These are phyloP conservation scores for Poecilia velifera DNA, from an alignment of 2,797 vertebrate genomes.

Conservation along the genomic window DNA sequence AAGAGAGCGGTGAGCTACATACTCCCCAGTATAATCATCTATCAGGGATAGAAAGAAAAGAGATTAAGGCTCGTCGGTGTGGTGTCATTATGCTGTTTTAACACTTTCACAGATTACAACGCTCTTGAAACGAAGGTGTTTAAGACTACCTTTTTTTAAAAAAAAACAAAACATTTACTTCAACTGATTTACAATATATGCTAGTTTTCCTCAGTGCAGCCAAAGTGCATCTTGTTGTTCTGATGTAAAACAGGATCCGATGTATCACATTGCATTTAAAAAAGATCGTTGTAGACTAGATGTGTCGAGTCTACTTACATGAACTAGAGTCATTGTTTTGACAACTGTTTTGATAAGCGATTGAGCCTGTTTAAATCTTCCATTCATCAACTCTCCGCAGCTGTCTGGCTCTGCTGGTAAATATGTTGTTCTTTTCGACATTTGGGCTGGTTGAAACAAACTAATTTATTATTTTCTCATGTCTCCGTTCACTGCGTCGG, in stretches of 20 bases:
- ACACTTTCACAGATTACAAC: neutral
- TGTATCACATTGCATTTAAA: neutral
- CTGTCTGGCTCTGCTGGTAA: neutral
- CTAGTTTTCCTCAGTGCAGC: neutral
- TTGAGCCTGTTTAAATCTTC: neutral
- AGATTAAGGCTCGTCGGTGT: neutral
- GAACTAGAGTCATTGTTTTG: neutral
- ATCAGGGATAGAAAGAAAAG: conserved; percentile 37
- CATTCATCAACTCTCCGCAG: neutral
- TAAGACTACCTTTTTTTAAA: neutral
- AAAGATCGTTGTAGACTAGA: neutral
- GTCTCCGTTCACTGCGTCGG: neutral
- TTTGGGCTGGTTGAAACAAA: neutral
- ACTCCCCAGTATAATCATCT: neutral
- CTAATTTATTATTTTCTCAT: neutral
- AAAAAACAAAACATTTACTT: neutral
- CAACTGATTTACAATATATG: neutral
- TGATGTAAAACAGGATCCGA: neutral
- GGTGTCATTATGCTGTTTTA: neutral
- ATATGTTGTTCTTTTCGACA: neutral
- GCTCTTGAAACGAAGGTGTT: neutral
- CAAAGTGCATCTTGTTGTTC: neutral
- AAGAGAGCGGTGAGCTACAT: conserved; percentile 14
- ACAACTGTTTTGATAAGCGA: neutral
- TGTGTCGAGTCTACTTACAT: neutral